Percentiles rank a stretch among this genome's conserved stretches.
These are phyloP conservation scores for Morpho helenor DNA, from an alignment of 2,888 invertebrate species.

Conservation along the genomic window DNA sequence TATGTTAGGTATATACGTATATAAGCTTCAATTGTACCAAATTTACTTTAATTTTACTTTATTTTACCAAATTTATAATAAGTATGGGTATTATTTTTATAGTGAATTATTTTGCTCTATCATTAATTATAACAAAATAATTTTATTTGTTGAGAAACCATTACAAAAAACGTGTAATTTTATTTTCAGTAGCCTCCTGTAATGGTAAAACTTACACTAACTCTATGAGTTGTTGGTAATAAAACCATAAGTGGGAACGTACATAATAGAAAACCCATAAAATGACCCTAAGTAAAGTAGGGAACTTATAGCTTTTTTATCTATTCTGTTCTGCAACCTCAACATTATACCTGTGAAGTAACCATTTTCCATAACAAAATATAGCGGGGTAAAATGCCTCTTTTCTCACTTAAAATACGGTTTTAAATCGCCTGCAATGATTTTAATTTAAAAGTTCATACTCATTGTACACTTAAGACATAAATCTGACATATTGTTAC, in stretches of 20 bases:
- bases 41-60: no score
- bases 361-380: background rate
- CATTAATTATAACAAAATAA: no score
- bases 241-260: slow-evolving; percentile 21
- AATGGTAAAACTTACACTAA: background rate
- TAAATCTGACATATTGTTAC: background rate
- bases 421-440: background rate
- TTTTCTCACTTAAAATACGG: background rate
- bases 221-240: slow-evolving; percentile 17
- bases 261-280: slow-evolving; percentile 25
- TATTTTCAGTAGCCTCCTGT: slow-evolving; percentile 1
- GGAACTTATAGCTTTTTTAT: slow-evolving; percentile 17
- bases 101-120: no score
- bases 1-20: no score
- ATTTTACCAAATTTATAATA: no score
- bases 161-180: slow-evolving; percentile 18
- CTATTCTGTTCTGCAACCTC: slow-evolving; percentile 3
- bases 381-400: background rate
- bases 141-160: slow-evolving; percentile 11
- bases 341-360: background rate
- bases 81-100: no score
- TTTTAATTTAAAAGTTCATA: background rate
- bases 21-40: no score
- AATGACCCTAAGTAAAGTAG: slow-evolving; percentile 17
- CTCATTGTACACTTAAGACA: background rate